Evolutionary conservation across 2,113 vertebrate species (phyloP).

Genomic region (Saccopteryx leptura): DNA sequence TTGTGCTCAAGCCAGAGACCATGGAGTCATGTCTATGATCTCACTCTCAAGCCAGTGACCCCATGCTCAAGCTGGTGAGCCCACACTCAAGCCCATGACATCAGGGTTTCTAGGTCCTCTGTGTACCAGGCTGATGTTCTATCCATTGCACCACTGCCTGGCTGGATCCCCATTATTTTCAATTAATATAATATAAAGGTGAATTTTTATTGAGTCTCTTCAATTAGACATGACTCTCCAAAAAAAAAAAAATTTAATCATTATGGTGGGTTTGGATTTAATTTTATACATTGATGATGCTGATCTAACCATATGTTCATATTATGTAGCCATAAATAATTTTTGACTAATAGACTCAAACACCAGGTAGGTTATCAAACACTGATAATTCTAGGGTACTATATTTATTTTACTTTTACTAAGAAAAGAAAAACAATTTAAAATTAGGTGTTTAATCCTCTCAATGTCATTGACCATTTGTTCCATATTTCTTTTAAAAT

Average conservation of each 20-base stretch:
- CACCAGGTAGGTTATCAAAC: not conserved
- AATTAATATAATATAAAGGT: not conserved
- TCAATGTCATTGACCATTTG: not conserved
- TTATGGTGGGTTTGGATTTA: not conserved
- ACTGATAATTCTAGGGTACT: not conserved
- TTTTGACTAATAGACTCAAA: not conserved
- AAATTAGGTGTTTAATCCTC: not conserved
- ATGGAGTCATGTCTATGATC: too few relatives aligned
- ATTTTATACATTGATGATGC: not conserved
- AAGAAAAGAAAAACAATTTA: not conserved
- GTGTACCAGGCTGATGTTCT: too few relatives aligned
- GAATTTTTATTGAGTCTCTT: not conserved
- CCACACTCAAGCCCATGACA: too few relatives aligned
- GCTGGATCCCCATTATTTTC: not conserved
- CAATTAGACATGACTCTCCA: not conserved
- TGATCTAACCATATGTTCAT: not conserved
- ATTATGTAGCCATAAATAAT: not conserved
- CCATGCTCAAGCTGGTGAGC: too few relatives aligned
- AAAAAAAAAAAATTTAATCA: not conserved
- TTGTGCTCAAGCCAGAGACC: too few relatives aligned
- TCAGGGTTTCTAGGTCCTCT: too few relatives aligned
- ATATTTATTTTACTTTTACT: not conserved
- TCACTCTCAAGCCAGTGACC: too few relatives aligned
- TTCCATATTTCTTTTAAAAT: conserved; percentile 33
- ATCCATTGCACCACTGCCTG: too few relatives aligned